A percentile compares a stretch with the other conserved stretches of the same genome.
phyloP scores from a whole-genome alignment of 2,113 vertebrate genomes.

The Numenius arquata region DNA sequence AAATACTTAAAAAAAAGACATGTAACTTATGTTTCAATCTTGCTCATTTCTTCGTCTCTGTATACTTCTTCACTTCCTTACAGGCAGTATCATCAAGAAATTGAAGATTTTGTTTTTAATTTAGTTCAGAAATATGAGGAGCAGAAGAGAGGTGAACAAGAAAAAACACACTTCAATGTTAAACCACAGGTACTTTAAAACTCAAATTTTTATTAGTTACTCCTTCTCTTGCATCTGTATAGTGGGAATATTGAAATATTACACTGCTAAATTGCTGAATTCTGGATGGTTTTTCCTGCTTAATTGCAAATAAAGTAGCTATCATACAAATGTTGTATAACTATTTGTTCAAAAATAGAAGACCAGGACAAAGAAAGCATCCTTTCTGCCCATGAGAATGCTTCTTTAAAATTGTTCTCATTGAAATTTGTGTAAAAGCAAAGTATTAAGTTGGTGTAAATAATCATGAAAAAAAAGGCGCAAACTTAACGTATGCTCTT shows the following conservation, averaged over 20 bases:
- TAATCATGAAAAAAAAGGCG: background rate
- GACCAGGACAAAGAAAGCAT: background rate
- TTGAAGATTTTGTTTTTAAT: slow-evolving; percentile 89
- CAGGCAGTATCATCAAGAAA: slow-evolving; percentile 93
- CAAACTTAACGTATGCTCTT: background rate
- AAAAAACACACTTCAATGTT: slow-evolving; percentile 75
- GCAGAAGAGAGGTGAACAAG: slow-evolving; percentile 72
- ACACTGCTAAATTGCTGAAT: background rate
- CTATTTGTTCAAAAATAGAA: background rate
- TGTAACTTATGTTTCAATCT: background rate
- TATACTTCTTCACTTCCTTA: background rate
- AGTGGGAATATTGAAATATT: background rate
- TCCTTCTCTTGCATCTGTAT: background rate
- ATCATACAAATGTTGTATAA: background rate
- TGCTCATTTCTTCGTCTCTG: background rate
- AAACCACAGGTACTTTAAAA: slow-evolving; percentile 87
- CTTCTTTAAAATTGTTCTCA: background rate
- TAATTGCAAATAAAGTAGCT: background rate
- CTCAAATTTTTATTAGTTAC: accelerated
- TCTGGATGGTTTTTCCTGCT: background rate
- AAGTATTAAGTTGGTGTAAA: background rate
- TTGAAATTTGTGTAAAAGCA: background rate
- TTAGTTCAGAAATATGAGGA: slow-evolving; percentile 87
- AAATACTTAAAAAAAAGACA: background rate
- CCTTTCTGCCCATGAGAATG: background rate